Conservation (phyloP, 2,888 invertebrate genomes). For the Brachypalpus laphriformis region DNA sequence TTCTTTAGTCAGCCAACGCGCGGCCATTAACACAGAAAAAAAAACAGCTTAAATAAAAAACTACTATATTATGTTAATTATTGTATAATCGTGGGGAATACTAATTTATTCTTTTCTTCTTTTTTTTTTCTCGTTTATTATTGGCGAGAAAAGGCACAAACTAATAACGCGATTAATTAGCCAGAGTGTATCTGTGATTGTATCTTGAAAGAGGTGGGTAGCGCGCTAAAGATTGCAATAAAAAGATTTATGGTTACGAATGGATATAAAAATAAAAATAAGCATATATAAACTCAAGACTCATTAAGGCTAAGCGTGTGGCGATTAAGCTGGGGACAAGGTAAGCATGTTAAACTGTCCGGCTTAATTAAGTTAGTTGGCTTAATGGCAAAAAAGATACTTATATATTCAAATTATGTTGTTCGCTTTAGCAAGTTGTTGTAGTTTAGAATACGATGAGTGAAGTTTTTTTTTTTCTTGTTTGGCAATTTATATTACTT, state of each 20-base stretch:
- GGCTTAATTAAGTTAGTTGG: slow-evolving; percentile 70
- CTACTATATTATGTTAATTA: slow-evolving; percentile 51
- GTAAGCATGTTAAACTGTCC: slow-evolving; percentile 73
- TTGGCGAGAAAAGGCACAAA: slow-evolving; percentile 60
- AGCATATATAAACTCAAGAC: slow-evolving; percentile 51
- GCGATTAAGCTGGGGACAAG: slow-evolving; percentile 71
- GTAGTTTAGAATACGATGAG: neutral
- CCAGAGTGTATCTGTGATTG: slow-evolving; percentile 40
- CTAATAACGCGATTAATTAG: slow-evolving; percentile 70
- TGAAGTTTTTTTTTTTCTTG: neutral
- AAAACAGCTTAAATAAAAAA: slow-evolving; percentile 8
- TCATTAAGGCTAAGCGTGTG: slow-evolving; percentile 74
- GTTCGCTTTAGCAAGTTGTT: slow-evolving; percentile 20
- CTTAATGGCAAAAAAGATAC: slow-evolving; percentile 51
- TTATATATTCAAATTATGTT: slow-evolving; percentile 63
- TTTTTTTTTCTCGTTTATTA: slow-evolving; percentile 16
- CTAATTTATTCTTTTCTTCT: slow-evolving; percentile 41
- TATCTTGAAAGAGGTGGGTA: slow-evolving; percentile 21
- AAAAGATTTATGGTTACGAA: slow-evolving; percentile 63
- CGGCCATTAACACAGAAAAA: slow-evolving; percentile 37
- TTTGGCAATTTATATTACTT: too few species aligned
- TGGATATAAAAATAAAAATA: slow-evolving; percentile 33
- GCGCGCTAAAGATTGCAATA: slow-evolving; percentile 43
- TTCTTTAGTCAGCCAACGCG: slow-evolving; percentile 10
- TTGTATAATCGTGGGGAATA: slow-evolving; percentile 49